These are phyloP conservation scores for Acanthosepion lycidas DNA, from an alignment of 2,888 invertebrate species.

Conservation along the genomic window DNA sequence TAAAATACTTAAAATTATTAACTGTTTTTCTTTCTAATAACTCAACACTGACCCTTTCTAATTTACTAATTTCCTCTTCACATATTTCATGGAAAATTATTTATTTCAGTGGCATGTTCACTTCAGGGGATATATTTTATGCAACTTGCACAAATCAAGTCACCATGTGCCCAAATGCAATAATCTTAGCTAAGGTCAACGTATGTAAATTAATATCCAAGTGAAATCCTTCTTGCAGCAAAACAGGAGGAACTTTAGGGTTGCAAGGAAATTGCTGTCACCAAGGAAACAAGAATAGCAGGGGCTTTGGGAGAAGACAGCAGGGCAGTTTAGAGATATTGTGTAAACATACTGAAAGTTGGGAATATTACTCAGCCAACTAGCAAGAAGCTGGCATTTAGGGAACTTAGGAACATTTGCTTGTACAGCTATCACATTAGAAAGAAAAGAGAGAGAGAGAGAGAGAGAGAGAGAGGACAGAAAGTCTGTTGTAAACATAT, in stretches of 20 bases:
- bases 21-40: neutral
- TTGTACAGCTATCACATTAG: neutral
- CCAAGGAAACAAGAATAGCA: conserved; percentile 33
- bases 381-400: neutral
- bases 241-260: conserved; percentile 33
- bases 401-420: conserved; percentile 11
- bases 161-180: neutral
- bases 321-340: conserved; percentile 33
- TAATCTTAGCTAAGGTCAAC: neutral
- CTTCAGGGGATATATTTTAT: neutral
- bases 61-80: neutral
- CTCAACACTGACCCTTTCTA: neutral
- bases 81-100: neutral
- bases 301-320: neutral
- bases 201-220: conserved; percentile 8
- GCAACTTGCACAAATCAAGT: neutral
- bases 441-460: neutral
- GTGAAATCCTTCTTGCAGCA: conserved; percentile 18
- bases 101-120: neutral
- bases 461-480: neutral
- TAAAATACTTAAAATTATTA: too few species aligned
- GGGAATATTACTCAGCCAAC: neutral
- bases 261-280: conserved; percentile 22
- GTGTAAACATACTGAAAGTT: conserved; percentile 6
- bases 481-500: neutral